Conservation (phyloP, 2,888 invertebrate species). For the Tinea trinotella region DNA sequence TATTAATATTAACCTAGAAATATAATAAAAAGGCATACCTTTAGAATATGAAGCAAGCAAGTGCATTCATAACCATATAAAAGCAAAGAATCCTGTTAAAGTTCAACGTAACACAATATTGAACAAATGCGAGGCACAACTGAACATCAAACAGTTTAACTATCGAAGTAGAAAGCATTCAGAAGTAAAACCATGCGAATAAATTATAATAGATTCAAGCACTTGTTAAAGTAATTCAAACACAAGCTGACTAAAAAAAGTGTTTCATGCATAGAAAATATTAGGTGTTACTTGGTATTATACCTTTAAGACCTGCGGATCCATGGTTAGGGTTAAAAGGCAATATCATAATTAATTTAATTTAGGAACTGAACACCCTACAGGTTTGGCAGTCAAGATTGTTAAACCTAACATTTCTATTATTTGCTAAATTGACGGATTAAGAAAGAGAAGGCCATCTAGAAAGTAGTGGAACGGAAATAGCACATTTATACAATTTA, state of each 20-base stretch:
- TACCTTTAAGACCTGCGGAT: conserved; percentile 75
- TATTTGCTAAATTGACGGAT: conserved; percentile 17
- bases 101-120: background rate
- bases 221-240: background rate
- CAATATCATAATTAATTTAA: conserved; percentile 62
- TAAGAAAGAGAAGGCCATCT: conserved; percentile 39
- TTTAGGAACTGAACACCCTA: conserved; percentile 44
- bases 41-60: conserved; percentile 32
- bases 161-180: background rate
- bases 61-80: conserved; percentile 31
- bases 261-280: conserved; percentile 56
- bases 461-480: conserved; percentile 40
- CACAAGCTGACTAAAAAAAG: conserved; percentile 17
- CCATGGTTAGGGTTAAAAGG: conserved; percentile 68
- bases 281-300: conserved; percentile 65
- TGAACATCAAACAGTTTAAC: background rate
- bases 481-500: conserved; percentile 35
- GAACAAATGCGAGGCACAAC: conserved; percentile 7
- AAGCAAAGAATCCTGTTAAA: background rate
- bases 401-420: background rate
- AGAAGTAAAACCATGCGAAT: background rate
- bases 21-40: conserved; percentile 18
- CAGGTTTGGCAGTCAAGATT: conserved; percentile 3
- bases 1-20: too few species aligned
- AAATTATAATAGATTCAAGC: background rate